Percentiles rank a stretch among this genome's conserved stretches.
Conservation (phyloP, 2,888 invertebrate genomes). For the Margaritifera margaritifera region DNA sequence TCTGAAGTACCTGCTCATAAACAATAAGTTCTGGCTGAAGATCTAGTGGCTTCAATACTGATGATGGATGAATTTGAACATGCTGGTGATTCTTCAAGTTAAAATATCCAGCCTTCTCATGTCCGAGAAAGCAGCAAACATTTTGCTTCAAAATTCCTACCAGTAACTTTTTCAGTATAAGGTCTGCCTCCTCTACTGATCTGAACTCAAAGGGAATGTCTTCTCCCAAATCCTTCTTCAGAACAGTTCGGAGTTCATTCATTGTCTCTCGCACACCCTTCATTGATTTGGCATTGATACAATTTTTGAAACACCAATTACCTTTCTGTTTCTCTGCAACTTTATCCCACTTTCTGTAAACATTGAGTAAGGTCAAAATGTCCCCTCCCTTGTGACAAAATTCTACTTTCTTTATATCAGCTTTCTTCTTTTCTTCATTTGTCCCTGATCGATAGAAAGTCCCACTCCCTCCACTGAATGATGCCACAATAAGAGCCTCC, state of each 20-base stretch:
- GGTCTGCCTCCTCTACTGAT: constrained; percentile 19
- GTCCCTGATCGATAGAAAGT: constrained; percentile 59
- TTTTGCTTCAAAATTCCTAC: constrained; percentile 52
- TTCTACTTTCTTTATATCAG: constrained; percentile 46
- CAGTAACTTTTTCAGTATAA: constrained; percentile 44
- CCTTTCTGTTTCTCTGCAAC: constrained; percentile 51
- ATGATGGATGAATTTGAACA: constrained; percentile 63
- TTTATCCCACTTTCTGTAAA: constrained; percentile 52
- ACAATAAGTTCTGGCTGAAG: constrained; percentile 60
- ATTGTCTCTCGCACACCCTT: constrained; percentile 51
- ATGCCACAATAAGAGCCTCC: constrained; percentile 57
- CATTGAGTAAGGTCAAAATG: constrained; percentile 48
- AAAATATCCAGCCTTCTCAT: constrained; percentile 58
- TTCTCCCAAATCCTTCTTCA: constrained; percentile 46
- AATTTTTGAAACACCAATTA: constrained; percentile 65
- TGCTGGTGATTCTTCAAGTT: constrained; percentile 37
- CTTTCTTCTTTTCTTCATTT: constrained; percentile 46
- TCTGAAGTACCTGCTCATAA: constrained; percentile 55
- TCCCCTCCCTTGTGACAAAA: constrained; percentile 59
- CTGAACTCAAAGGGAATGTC: constrained; percentile 35
- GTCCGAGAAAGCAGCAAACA: constrained; percentile 58
- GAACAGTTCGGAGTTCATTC: constrained; percentile 45
- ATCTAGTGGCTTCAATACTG: constrained; percentile 48
- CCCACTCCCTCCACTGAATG: constrained; percentile 49
- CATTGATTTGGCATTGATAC: constrained; percentile 68